Percentiles rank a stretch among this genome's conserved stretches.
Evolutionary conservation across 2,888 invertebrate species (phyloP).

Genomic region (Clostera curtula): DNA sequence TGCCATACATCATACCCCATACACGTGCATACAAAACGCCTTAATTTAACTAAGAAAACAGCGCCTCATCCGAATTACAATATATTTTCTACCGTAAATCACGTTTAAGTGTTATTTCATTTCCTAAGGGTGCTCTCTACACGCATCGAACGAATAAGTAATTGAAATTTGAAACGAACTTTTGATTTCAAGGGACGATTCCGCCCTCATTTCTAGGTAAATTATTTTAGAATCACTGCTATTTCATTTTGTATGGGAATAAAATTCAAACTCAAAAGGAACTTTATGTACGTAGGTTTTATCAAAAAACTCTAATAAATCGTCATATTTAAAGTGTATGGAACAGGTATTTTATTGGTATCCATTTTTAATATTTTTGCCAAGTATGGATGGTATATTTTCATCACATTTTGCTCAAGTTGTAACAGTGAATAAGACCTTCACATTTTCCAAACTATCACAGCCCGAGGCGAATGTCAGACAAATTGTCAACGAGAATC

Average conservation of each 20-base stretch:
- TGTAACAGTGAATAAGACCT: constrained; percentile 22
- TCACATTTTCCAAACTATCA: constrained; percentile 34
- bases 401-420: too few species aligned
- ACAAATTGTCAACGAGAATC: constrained; percentile 41
- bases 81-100: constrained; percentile 69
- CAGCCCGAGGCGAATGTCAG: constrained; percentile 42
- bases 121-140: constrained; percentile 61
- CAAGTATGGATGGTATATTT: too few species aligned
- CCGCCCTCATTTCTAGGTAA: constrained; percentile 52
- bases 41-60: constrained; percentile 64
- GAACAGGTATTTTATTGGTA: too few species aligned
- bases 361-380: too few species aligned
- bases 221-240: constrained; percentile 60
- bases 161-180: constrained; percentile 73
- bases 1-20: constrained; percentile 36
- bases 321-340: too few species aligned
- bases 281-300: too few species aligned
- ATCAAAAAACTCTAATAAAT: too few species aligned
- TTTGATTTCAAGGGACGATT: constrained; percentile 66
- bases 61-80: constrained; percentile 65
- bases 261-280: too few species aligned
- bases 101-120: constrained; percentile 73
- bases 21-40: constrained; percentile 47
- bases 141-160: constrained; percentile 71
- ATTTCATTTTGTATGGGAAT: too few species aligned